Base-by-base conservation (phyloP, 2,888 invertebrate species). In the Epinotia bilunana region DNA sequence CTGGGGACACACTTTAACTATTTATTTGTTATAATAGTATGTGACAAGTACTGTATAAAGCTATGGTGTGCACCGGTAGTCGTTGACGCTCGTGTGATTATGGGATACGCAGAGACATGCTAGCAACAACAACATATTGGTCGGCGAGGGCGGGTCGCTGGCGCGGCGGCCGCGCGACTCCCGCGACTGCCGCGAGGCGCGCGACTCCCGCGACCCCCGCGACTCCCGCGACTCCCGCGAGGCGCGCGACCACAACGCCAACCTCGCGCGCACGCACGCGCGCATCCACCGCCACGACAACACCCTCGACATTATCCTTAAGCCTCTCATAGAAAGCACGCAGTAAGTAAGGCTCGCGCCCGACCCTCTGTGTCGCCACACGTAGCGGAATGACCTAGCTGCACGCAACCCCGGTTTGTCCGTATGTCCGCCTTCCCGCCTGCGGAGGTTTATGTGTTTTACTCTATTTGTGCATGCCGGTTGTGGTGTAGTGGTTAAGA, bases 121-220 rank as follows among this genome's bases (percentile, higher is more conserved):
- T 93, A 94, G 94, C 93, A 94, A 94, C 94, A 94, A 94, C 94
- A 94, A 94, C 94, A 93, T 94, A 89, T 84, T 93, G 91, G 90
- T 90, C 83, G 93, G 91, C 86, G 92, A 92, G 33, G 74, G 91
- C 90, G 93, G 92, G 60, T 93, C 93, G 82, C 90, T 94, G 90
- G 91, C 93, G 86, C 90, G 93, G 83, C 88, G 92, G 92, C 81
- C 90, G 91, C 89, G 89, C 86, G 85, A n/a, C n/a, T n/a, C n/a
- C 90, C 92, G 78, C 89, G 91, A 78, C 80, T 91, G 85, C 87
- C n/a, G n/a, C n/a, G n/a, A n/a, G n/a, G 90, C 58, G 76, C 49
- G 33, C 33, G 33, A 4, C 33, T 2, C 23, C 23, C 23, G 23
- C 23, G 23, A 23, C 23, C 23, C 23, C 1, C 23, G 90, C 89